phyloP scores from a whole-genome alignment of 1,140 invertebrate genomes.

The Metaphire vulgaris region DNA sequence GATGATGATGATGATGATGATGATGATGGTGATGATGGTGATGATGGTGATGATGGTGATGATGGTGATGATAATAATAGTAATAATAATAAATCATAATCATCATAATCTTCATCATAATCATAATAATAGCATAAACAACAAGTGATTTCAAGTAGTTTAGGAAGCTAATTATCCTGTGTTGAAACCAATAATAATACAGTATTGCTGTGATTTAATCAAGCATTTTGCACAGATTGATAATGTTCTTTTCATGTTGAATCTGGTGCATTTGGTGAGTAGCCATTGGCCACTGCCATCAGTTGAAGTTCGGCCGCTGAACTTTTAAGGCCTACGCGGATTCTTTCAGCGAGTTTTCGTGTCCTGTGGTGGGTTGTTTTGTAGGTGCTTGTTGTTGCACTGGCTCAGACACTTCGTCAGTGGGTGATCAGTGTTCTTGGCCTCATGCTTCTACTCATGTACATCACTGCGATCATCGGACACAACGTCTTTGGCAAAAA shows the following conservation, averaged over 20 bases:
- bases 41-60: background rate
- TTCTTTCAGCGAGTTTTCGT: too few relatives aligned
- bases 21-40: background rate
- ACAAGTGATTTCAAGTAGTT: too few relatives aligned
- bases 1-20: background rate
- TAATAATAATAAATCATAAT: conserved; percentile 1
- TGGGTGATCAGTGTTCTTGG: background rate
- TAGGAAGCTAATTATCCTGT: too few relatives aligned
- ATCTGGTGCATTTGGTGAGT: too few relatives aligned
- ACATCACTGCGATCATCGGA: background rate
- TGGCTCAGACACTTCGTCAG: background rate
- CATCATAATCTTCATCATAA: background rate
- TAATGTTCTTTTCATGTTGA: too few relatives aligned
- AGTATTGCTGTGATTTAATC: too few relatives aligned
- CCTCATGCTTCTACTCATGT: background rate
- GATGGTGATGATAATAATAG: background rate
- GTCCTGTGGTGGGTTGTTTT: too few relatives aligned
- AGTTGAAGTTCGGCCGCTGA: too few relatives aligned
- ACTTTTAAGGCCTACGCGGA: too few relatives aligned
- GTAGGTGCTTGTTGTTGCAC: background rate
- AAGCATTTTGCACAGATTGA: too few relatives aligned
- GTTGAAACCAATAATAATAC: too few relatives aligned
- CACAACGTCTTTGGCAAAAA: background rate
- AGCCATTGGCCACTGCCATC: too few relatives aligned
- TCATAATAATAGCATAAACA: background rate